phyloP scores from a whole-genome alignment of 2,113 vertebrate genomes.

The Corvus hawaiiensis region DNA sequence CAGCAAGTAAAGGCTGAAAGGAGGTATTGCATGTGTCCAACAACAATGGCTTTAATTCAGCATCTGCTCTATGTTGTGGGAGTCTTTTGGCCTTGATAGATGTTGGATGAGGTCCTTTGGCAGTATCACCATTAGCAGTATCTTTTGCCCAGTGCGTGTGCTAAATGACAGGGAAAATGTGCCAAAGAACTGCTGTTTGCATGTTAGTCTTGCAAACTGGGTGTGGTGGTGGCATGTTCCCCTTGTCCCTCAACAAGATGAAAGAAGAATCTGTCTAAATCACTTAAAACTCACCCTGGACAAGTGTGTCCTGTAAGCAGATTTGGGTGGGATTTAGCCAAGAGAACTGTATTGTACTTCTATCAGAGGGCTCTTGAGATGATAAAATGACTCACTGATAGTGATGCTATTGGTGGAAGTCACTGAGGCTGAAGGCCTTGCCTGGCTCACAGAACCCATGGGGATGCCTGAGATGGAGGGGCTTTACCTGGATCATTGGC shows the following conservation, averaged over 20 bases:
- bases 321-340: not conserved
- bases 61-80: not conserved
- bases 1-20: not conserved
- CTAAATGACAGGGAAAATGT: not conserved
- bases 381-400: not conserved
- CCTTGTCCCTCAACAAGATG: not conserved
- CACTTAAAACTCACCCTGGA: not conserved
- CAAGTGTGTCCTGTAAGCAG: not conserved
- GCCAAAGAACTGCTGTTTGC: not conserved
- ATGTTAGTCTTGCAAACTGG: not conserved
- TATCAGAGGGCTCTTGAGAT: not conserved
- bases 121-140: not conserved
- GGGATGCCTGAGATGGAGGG: not conserved
- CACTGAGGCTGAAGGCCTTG: not conserved
- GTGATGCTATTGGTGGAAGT: not conserved
- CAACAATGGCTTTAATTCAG: not conserved
- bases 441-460: not conserved
- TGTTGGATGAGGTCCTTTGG: not conserved
- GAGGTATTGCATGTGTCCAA: not conserved
- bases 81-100: not conserved
- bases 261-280: not conserved
- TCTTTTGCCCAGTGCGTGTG: not conserved
- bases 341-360: not conserved
- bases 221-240: not conserved
- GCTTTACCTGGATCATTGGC: not conserved